A percentile compares a stretch with the other conserved stretches of the same genome.
Evolutionary conservation across 2,888 invertebrate genomes (phyloP).

Genomic region (Acleris laterana): DNA sequence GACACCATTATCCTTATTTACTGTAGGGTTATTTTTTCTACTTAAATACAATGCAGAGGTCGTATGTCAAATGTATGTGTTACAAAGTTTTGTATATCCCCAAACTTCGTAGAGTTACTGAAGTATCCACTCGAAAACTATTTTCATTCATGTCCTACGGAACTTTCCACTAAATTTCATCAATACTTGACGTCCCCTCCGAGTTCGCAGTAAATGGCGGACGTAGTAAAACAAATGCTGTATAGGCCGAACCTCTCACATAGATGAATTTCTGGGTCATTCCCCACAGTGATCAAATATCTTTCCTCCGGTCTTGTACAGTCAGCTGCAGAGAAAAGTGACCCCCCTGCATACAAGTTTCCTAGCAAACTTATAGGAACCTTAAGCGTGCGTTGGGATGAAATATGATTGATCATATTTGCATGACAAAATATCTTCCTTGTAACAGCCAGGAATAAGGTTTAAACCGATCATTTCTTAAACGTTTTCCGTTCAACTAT

Average conservation of each 20-base stretch:
- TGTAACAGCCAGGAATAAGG: constrained; percentile 1
- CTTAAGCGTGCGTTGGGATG: not conserved
- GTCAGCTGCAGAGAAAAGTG: too few relatives aligned
- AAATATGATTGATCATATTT: constrained; percentile 28
- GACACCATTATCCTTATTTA: too few relatives aligned
- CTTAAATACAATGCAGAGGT: too few relatives aligned
- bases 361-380: constrained; percentile 6
- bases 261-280: constrained; percentile 75
- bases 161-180: constrained; percentile 32
- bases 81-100: too few relatives aligned
- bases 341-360: too few relatives aligned
- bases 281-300: constrained; percentile 70
- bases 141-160: constrained; percentile 23
- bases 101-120: constrained; percentile 2
- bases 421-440: constrained; percentile 3
- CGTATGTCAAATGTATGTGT: too few relatives aligned
- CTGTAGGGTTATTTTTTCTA: too few relatives aligned
- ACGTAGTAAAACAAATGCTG: constrained; percentile 75
- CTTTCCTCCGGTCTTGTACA: constrained; percentile 47
- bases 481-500: too few relatives aligned
- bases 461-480: not conserved
- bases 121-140: constrained; percentile 23
- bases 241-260: constrained; percentile 71
- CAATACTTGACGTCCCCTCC: constrained; percentile 31
- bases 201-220: constrained; percentile 59